Percentiles rank a stretch among this genome's conserved stretches.
phyloP scores from a whole-genome alignment of 2,797 vertebrate species.

The Ctenopoma multispine region DNA sequence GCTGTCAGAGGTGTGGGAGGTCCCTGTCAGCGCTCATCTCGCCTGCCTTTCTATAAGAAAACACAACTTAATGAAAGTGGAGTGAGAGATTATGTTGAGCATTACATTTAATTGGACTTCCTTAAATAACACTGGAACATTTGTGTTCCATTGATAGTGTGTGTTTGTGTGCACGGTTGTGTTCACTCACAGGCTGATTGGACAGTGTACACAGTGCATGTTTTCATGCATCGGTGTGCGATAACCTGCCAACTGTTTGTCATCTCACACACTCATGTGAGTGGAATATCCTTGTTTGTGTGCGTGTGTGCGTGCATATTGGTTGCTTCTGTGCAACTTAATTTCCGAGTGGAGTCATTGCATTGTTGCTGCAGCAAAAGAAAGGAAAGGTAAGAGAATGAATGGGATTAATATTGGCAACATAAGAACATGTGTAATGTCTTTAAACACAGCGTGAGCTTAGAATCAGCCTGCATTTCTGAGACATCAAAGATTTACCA shows the following conservation, averaged over 20 bases:
- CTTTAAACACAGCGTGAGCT: conserved; percentile 8
- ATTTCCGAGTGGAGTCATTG: conserved; percentile 19
- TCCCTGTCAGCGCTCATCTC: conserved; percentile 63
- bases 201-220: not conserved
- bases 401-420: conserved; percentile 3
- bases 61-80: conserved; percentile 80
- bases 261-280: not conserved
- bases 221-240: conserved; percentile 13
- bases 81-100: conserved; percentile 80
- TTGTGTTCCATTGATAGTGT: conserved; percentile 22
- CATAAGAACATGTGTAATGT: conserved; percentile 3
- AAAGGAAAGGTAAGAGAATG: conserved; percentile 3
- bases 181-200: not conserved
- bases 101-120: conserved; percentile 82
- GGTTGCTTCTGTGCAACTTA: not conserved
- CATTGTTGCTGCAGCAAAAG: conserved; percentile 11
- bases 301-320: not conserved
- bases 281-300: not conserved
- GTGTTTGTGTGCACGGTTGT: conserved; percentile 2
- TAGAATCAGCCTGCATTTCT: not conserved
- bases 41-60: conserved; percentile 71
- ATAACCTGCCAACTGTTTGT: conserved; percentile 26
- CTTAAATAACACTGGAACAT: conserved; percentile 78
- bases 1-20: conserved; percentile 51
- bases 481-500: not conserved